Base-by-base conservation (phyloP, 1,140 invertebrate genomes). In the Pseudomyrmex dendroicus region DNA sequence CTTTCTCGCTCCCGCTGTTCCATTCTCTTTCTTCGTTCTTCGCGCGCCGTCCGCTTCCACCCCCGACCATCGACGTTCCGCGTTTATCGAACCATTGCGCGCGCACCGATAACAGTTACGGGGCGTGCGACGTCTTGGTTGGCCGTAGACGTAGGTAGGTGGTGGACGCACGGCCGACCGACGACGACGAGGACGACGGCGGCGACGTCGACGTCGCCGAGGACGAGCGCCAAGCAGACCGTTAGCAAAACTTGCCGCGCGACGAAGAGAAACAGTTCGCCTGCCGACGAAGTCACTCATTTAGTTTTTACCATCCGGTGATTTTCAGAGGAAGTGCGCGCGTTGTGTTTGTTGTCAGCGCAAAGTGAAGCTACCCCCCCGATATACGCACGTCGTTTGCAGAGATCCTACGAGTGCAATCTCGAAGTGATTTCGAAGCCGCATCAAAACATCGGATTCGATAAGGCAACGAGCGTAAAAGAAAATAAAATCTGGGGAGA, bases 31-130 rank as follows among this genome's bases (percentile, higher is more conserved):
- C 52, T 44, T 2, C 5, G 54, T n/a, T 44, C 22, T 15, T 52
- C 12, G 59, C 48, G 3, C 84, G 83, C 73, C 80, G 54, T 87
- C 76, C 64, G 15, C 56, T 90, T 84, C 89, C 88, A 88, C 89
- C 89, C 88, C 85, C 90, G 82, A 87, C 73, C 88, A 92, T 93
- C 90, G 91, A 93, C 91, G 91, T 92, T 89, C 88, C 90, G 92
- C 93, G 89, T 93, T 91, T 94, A 94, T 94, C 93, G 94, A 94
- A 92, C 94, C 91, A 93, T 82, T 94, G 94, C 94, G 93, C 93
- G 94, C 94, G 94, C 94, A 94, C 72, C 84, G 89, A 85, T 86
- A 86, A 87, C 72, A 64, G 83, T 70, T 50, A 84, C 73, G 88
- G 89, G 88, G 88, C 85, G 78, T 86, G 83, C 87, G 77, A 89